A percentile compares a stretch with the other conserved stretches of the same genome.
Evolutionary conservation across 1,140 invertebrate genomes (phyloP).

Genomic region (Pemphigus obesinymphae): DNA sequence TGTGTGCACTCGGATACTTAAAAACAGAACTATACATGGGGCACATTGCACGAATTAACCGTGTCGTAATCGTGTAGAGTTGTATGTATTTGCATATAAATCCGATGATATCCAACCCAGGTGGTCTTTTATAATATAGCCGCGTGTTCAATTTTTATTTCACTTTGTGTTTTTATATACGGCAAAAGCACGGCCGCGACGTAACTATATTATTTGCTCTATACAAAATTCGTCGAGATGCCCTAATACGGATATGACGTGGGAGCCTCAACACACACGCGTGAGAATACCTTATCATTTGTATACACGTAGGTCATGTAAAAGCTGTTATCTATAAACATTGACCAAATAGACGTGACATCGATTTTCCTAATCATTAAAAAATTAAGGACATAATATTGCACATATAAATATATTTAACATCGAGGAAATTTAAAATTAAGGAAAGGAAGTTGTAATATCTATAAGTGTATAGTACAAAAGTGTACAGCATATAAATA

Average conservation of each 20-base stretch:
- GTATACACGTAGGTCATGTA: not conserved
- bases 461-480: no score
- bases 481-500: no score
- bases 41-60: conserved; percentile 4
- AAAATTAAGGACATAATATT: no score
- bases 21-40: conserved; percentile 12
- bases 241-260: not conserved
- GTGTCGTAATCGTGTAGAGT: conserved; percentile 19
- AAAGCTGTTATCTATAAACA: not conserved
- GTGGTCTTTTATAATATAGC: not conserved
- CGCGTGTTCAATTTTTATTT: not conserved
- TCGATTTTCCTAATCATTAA: not conserved
- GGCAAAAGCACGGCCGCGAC: not conserved
- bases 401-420: no score
- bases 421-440: not conserved
- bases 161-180: not conserved
- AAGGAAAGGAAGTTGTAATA: not conserved
- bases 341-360: not conserved
- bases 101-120: not conserved
- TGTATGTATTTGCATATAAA: conserved; percentile 4
- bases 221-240: not conserved
- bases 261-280: not conserved
- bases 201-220: not conserved
- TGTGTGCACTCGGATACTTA: not conserved
- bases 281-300: no score